Evolutionary conservation across 37 sponge, comb jelly and placozoan genomes (phyloP), one percentile per base, ranked within the genome.

Genomic region (Oscarella lobularis): DNA sequence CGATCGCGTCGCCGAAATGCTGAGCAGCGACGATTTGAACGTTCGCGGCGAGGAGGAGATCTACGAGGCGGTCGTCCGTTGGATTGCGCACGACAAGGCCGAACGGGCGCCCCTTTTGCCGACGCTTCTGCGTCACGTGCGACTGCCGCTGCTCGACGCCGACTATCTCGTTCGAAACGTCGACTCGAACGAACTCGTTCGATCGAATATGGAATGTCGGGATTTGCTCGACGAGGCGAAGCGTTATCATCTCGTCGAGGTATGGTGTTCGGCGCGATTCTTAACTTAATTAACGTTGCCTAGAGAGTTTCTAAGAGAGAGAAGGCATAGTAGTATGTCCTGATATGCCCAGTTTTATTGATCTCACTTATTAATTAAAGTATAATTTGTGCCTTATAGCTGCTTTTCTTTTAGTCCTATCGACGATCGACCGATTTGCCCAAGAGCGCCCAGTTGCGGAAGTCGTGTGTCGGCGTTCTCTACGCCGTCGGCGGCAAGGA

Each of bases 181-280:
- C 2, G 94, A 89, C 75, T 67, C 35, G 0, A 83, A 92, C 2
- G 73, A 81, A 1, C 78, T 89, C 39, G 80, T 96, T 39, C 78
- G 81, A 55, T 33, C 75, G 30, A 82, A 55, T 39, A 38, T 83
- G 2, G 82, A 84, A 27, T 96, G 92, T 66, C 40, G 93, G 40
- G 96, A 96, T 38, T 41, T 91, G 2, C 74, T 96, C 70, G 96
- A 96, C 66, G 96, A 96, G 38, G 96, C 96, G 0, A 96, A 96
- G 72, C 78, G 85, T 2, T 88, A 81, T 77, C 96, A 96, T 40
- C 81, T 96, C 36, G 41, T 96, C 38, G 85, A 86, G 33, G 78
- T 75, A 0, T 48, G 83, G 66, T 35, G 76, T 29, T 37, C 76
- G n/a, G n/a, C n/a, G n/a, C n/a, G n/a, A n/a, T n/a, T n/a, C n/a